Conservation (phyloP, 92 coral and sea anemone genomes). For the Galaxea fascicularis region DNA sequence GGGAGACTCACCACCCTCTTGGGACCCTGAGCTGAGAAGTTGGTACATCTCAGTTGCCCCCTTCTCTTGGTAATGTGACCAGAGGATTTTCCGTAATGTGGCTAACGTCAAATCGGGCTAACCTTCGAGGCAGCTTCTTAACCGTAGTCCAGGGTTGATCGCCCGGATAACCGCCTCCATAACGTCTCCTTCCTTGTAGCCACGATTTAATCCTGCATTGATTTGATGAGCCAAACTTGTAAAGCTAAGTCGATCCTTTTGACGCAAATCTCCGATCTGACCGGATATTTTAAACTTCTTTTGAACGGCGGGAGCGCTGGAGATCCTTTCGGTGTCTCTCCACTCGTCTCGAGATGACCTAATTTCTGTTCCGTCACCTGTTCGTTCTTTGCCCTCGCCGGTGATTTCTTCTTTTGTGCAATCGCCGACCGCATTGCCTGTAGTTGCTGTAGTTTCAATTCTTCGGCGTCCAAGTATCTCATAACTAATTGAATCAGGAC, state of each 20-base stretch:
- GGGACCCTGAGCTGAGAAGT: background rate
- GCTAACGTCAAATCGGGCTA: slow-evolving; percentile 12
- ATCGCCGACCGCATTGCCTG: background rate
- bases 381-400: too few species aligned
- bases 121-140: slow-evolving; percentile 30
- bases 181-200: background rate
- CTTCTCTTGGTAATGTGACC: slow-evolving; percentile 35
- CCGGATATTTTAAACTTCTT: slow-evolving; percentile 10
- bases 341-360: background rate
- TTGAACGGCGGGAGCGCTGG: background rate
- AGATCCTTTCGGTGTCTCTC: background rate
- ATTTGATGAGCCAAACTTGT: background rate
- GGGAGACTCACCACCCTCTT: slow-evolving; percentile 26
- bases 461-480: slow-evolving; percentile 18
- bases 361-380: too few species aligned
- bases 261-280: slow-evolving; percentile 15
- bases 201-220: slow-evolving; percentile 4
- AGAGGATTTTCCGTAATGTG: slow-evolving; percentile 18
- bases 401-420: too few species aligned
- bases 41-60: slow-evolving; percentile 38
- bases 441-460: background rate
- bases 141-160: slow-evolving; percentile 19
- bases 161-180: slow-evolving; percentile 10
- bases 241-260: slow-evolving; percentile 1
- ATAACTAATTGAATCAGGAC: background rate